These are phyloP conservation scores for Garrulus glandarius DNA, from an alignment of 2,797 vertebrate genomes.

Conservation along the genomic window DNA sequence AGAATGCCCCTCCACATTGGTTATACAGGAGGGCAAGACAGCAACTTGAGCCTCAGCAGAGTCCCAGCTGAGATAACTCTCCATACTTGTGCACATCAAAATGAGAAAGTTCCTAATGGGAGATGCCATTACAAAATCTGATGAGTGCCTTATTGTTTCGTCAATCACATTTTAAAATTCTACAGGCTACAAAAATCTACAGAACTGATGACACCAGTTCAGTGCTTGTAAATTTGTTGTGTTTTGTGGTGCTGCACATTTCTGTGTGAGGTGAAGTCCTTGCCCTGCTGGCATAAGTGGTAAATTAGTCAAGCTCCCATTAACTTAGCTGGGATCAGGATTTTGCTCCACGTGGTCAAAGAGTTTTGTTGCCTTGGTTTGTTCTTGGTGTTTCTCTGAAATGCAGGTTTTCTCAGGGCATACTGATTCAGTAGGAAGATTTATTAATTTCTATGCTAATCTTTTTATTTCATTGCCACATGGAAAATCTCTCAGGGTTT, in stretches of 20 bases:
- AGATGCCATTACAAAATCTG: neutral
- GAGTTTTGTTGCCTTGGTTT: neutral
- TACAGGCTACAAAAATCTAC: neutral
- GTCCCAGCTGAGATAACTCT: neutral
- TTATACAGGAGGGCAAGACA: neutral
- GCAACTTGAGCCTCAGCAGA: neutral
- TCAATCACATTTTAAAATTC: neutral
- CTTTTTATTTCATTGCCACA: neutral
- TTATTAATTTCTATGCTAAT: neutral
- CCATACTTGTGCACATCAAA: neutral
- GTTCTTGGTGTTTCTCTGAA: neutral
- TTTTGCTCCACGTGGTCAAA: neutral
- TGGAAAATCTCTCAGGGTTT: neutral
- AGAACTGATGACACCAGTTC: neutral
- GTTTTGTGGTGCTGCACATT: neutral
- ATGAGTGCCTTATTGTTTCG: neutral
- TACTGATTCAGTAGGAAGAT: neutral
- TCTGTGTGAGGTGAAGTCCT: neutral
- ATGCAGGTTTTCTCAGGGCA: neutral
- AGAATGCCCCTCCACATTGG: neutral
- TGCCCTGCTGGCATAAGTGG: neutral
- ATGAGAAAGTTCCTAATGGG: neutral
- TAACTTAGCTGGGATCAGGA: neutral
- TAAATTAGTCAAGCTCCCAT: neutral
- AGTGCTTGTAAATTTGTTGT: neutral